phyloP scores from a whole-genome alignment of 2,888 invertebrate genomes.

The Margaritifera margaritifera region DNA sequence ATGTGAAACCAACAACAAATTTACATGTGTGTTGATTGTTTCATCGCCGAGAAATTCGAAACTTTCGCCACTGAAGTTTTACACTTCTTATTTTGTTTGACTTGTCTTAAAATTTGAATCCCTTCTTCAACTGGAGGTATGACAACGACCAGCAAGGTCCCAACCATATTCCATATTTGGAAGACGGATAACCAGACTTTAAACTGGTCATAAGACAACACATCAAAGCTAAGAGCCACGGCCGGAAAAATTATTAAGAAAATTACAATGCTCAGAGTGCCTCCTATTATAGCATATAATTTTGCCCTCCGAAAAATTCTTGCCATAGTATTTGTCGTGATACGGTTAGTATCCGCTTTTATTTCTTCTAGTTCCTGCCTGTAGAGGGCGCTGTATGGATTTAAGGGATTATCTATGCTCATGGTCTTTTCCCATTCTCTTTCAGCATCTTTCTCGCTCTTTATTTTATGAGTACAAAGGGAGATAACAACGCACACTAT shows the following conservation, averaged over 20 bases:
- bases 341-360: slow-evolving; percentile 17
- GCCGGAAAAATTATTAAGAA: slow-evolving; percentile 36
- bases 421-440: slow-evolving; percentile 56
- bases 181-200: slow-evolving; percentile 30
- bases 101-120: slow-evolving; percentile 32
- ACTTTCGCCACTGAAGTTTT: no score
- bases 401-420: slow-evolving; percentile 58
- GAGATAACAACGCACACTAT: slow-evolving; percentile 51
- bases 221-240: slow-evolving; percentile 25
- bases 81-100: slow-evolving; percentile 22
- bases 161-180: slow-evolving; percentile 31
- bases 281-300: slow-evolving; percentile 26
- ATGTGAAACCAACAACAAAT: no score
- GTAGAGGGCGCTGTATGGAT: slow-evolving; percentile 48
- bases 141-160: slow-evolving; percentile 34
- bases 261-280: slow-evolving; percentile 23
- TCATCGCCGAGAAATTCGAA: no score
- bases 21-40: no score
- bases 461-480: slow-evolving; percentile 48
- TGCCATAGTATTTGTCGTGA: slow-evolving; percentile 35
- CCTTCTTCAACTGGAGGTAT: slow-evolving; percentile 43
- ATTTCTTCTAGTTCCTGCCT: slow-evolving; percentile 50
- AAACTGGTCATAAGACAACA: slow-evolving; percentile 33
- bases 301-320: slow-evolving; percentile 33
- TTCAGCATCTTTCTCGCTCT: slow-evolving; percentile 27